Conservation (phyloP, 2,113 vertebrate species). For the Hypocryptadius cinnamomeus region DNA sequence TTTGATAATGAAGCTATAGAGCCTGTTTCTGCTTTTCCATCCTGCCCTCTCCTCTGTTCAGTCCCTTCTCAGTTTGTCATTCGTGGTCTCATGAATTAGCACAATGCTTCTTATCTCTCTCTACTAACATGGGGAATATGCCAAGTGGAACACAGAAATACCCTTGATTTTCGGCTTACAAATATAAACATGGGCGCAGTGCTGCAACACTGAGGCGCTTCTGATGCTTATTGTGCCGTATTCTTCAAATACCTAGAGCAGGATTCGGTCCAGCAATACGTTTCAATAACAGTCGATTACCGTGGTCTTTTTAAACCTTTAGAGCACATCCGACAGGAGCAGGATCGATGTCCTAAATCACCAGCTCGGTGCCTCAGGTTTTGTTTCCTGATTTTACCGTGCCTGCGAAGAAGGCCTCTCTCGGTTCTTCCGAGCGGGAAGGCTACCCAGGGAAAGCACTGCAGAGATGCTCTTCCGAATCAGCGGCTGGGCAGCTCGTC, state of each 20-base stretch:
- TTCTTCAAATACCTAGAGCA: not conserved
- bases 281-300: not conserved
- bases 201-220: not conserved
- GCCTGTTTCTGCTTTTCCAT: not conserved
- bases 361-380: not conserved
- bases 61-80: not conserved
- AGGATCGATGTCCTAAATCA: not conserved
- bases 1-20: not conserved
- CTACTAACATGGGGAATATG: not conserved
- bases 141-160: not conserved
- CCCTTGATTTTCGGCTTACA: not conserved
- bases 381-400: not conserved
- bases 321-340: not conserved
- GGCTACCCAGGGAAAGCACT: rapidly evolving
- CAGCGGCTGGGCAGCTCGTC: not conserved
- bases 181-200: not conserved
- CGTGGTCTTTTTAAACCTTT: not conserved
- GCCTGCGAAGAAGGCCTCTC: rapidly evolving
- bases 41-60: not conserved
- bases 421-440: rapidly evolving
- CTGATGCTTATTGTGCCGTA: not conserved
- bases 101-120: not conserved
- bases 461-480: not conserved
- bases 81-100: not conserved
- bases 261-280: not conserved